Conservation (phyloP, 2,113 vertebrate genomes). For the Meriones unguiculatus region DNA sequence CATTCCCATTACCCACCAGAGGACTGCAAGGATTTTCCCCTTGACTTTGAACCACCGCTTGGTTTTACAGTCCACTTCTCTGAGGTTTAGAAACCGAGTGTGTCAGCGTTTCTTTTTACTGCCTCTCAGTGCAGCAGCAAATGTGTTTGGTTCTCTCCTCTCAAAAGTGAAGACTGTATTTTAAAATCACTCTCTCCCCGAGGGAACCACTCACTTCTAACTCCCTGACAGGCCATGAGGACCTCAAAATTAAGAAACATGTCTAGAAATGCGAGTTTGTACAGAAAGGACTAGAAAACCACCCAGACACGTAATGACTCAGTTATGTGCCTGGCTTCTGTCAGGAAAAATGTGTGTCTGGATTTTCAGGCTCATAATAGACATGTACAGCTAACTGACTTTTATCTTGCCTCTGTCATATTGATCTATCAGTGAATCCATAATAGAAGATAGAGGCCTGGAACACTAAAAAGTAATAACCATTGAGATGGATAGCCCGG, state of each 20-base stretch:
- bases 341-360: slow-evolving; percentile 80
- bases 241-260: slow-evolving; percentile 86
- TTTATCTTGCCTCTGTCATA: slow-evolving; percentile 88
- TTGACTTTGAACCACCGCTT: slow-evolving; percentile 76
- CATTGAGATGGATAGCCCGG: slow-evolving; percentile 83
- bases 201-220: slow-evolving; percentile 76
- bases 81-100: slow-evolving; percentile 74
- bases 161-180: slow-evolving; percentile 81
- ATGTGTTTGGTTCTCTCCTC: slow-evolving; percentile 79
- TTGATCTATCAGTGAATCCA: slow-evolving; percentile 89
- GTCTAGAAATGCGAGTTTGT: slow-evolving; percentile 75
- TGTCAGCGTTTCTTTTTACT: slow-evolving; percentile 77
- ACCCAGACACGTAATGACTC: slow-evolving; percentile 78
- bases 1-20: slow-evolving; percentile 20
- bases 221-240: slow-evolving; percentile 74
- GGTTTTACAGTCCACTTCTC: slow-evolving; percentile 75
- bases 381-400: slow-evolving; percentile 85
- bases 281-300: slow-evolving; percentile 78
- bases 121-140: slow-evolving; percentile 75
- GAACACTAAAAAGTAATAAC: slow-evolving; percentile 87
- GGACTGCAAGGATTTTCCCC: slow-evolving; percentile 42
- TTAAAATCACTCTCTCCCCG: slow-evolving; percentile 77
- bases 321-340: slow-evolving; percentile 80
- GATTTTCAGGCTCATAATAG: slow-evolving; percentile 83
- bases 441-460: slow-evolving; percentile 85